Evolutionary conservation across 2,797 vertebrate species (phyloP).

Genomic region (Masticophis lateralis): DNA sequence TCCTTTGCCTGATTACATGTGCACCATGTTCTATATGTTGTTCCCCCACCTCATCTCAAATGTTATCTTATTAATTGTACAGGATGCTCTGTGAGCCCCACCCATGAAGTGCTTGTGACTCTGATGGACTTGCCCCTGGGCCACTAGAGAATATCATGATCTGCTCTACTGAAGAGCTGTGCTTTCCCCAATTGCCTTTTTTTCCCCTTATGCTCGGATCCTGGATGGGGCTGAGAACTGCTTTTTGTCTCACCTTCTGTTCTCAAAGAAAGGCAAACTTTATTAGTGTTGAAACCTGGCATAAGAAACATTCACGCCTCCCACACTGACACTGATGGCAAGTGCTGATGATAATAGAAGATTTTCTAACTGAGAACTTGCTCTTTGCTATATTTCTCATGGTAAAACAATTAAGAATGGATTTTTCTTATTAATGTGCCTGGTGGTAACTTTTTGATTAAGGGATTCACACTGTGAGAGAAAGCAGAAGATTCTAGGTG

Average conservation of each 20-base stretch:
- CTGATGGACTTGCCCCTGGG: not conserved
- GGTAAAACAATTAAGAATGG: not conserved
- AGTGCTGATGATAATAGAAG: not conserved
- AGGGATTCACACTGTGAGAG: not conserved
- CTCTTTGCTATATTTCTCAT: not conserved
- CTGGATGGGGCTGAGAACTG: not conserved
- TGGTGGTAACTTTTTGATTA: not conserved
- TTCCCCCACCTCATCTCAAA: not conserved
- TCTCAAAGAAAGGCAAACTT: not conserved
- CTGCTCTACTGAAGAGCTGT: not conserved
- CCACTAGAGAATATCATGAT: not conserved
- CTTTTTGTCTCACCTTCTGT: not conserved
- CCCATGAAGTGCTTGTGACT: not conserved
- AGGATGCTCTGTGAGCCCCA: not conserved
- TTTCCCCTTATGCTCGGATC: not conserved
- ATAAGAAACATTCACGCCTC: not conserved
- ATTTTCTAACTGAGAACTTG: not conserved
- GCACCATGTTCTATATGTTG: not conserved
- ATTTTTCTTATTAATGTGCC: not conserved
- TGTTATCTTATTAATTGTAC: not conserved
- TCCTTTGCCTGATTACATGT: not conserved
- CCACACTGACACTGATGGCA: not conserved
- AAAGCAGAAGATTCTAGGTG: not conserved
- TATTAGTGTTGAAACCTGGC: not conserved
- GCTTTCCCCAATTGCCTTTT: not conserved